Evolutionary conservation across 92 coral and sea anemone species (phyloP), one percentile per base, ranked within the genome.

Genomic region (Epizoanthus ramosus): DNA sequence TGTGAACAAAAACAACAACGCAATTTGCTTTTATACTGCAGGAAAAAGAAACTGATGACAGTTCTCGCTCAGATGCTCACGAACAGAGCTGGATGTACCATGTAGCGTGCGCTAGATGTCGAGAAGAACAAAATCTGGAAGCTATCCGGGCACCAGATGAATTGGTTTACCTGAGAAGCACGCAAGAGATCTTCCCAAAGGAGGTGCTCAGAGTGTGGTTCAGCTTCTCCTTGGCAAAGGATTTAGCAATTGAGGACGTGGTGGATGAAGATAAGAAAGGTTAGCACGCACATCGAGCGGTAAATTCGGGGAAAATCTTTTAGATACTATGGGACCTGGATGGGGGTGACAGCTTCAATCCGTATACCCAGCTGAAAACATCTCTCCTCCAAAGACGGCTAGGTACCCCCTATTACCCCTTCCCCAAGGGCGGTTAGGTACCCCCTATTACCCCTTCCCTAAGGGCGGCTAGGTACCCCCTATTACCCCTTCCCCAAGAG

Each of bases 131-230:
- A 68, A 91, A 88, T 69, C 79, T 91, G 90, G 94, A 93, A 75
- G 90, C 85, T 77, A 85, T 91, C 18, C 80, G 90, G 12, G 88
- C 93, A 14, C 85, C 94, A 0, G 88, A 92, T 16, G 87, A 87
- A 71, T 41, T 71, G 58, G 83, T 93, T 23, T 85, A 91, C 75
- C 81, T 91, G 68, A 83, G 94, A 79, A 72, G 90, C 23, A 88
- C 92, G 22, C 84, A 87, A 66, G 91, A 87, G 19, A 82, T 91
- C 45, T 18, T 73, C 77, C 85, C 88, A n/a, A 85, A 91, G 58
- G 94, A 93, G 37, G 94, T 86, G 68, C 68, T 91, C 3, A 80
- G 92, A 28, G 86, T 90, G 14, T 93, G 97, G 94, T 87, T 88
- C 71, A 85, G 89, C 68, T 88, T 88, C 17, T 86, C 97, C 3